Base-by-base conservation (phyloP, 2,888 invertebrate genomes). In the Melanotus villosus region DNA sequence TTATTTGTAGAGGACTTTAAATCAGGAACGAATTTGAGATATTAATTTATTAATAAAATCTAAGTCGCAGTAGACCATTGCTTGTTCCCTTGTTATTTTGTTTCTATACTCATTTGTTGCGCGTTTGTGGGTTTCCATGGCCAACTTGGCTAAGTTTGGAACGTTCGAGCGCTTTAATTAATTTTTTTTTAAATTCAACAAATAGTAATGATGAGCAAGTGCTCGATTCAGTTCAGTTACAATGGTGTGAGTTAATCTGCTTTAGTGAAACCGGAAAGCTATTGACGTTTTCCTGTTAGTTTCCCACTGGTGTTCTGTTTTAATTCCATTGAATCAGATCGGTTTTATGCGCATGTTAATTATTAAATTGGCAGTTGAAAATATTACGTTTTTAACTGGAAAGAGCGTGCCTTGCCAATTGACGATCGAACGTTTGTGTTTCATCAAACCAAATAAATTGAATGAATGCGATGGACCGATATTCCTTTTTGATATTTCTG, bases 1-100 rank as follows among this genome's bases (percentile, higher is more conserved):
- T 62, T 62, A 47, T 52, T 62, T 52, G 16, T 21, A 14, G 14
- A n/a, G 23, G 50, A 50, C 36, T 56, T 36, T 34, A 10, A 50
- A 50, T 50, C 50, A 50, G 26, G 9, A 12, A 26, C 30, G 50
- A 50, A 14, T 19, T 19, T 12, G 50, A 26, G 26, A 30, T n/a
- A 50, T n/a, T n/a, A n/a, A n/a, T n/a, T n/a, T n/a, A n/a, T n/a
- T n/a, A n/a, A n/a, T n/a, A n/a, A n/a, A n/a, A n/a, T 43, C 43
- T 43, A 43, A 43, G 50, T 26, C 26, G n/a, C n/a, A n/a, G n/a
- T n/a, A n/a, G n/a, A n/a, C n/a, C n/a, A n/a, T n/a, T n/a, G n/a
- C n/a, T n/a, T n/a, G n/a, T n/a, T n/a, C n/a, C n/a, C n/a, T n/a
- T n/a, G n/a, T n/a, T n/a, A n/a, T n/a, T n/a, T n/a, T n/a, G n/a